Evolutionary conservation across 1,140 invertebrate genomes (phyloP), one percentile per base, ranked within the genome.

Genomic region (Hylaeus volcanicus): DNA sequence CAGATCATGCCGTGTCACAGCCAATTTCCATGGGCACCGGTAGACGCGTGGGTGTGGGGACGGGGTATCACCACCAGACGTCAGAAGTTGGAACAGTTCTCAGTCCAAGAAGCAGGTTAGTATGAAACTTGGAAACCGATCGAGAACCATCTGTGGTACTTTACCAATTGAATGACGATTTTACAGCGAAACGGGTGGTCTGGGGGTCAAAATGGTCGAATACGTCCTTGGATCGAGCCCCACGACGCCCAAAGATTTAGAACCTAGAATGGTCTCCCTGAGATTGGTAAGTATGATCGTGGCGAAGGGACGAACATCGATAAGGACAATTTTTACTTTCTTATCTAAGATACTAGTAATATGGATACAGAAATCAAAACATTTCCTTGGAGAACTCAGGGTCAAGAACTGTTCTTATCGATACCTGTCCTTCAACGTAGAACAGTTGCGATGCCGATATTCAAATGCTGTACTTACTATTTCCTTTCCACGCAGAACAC

Each of bases 171-270:
- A 48, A 5, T 8, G 45, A 48, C 9, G 51, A 51, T 51, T 76
- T 91, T 90, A 14, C 87, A 93, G 93, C 78, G 96, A 96, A 86
- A 97, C 96, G 80, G 95, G 96, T 74, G 97, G 97, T 51, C 95
- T 99, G 72, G 98, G 98, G 74, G 97, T 99, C 72, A 99, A 99
- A 94, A 99, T 99, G 98, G 98, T 99, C n/a, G 98, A 99, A 93
- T 99, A 99, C 91, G 98, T 99, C 63, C 94, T 99, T 80, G 96
- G 97, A 74, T 97, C 97, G 74, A 98, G 98, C 68, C 98, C 98
- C 11, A 98, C 97, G 58, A 95, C 95, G 75, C 94, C 95, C n/a
- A 93, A 93, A 80, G 94, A 95, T 82, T 88, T 96, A 81, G 97
- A 97, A 88, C 95, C 95, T 43, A 94, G 96, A 79, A 96, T 97